These are phyloP conservation scores for Drosophila mulleri DNA, from an alignment of 2,888 invertebrate genomes.

Conservation along the genomic window DNA sequence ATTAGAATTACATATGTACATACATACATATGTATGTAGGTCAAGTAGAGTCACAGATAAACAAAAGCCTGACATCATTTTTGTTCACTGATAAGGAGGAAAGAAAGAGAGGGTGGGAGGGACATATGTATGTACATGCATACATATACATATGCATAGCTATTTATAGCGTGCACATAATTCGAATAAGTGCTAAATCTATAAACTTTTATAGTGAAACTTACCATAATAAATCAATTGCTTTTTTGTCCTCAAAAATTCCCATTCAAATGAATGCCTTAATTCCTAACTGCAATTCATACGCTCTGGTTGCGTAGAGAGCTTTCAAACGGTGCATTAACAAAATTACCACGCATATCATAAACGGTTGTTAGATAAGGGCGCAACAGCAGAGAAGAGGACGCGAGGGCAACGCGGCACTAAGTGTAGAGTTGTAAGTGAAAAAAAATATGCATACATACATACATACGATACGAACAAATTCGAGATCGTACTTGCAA, in stretches of 20 bases:
- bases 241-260: background rate
- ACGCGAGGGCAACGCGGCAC: background rate
- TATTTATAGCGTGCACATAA: background rate
- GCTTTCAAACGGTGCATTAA: slow-evolving; percentile 25
- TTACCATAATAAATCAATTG: slow-evolving; percentile 7
- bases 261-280: background rate
- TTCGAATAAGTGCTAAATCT: background rate
- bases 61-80: slow-evolving; percentile 1
- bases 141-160: background rate
- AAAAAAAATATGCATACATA: slow-evolving; percentile 27
- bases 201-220: background rate
- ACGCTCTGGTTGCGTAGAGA: background rate
- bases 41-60: slow-evolving; percentile 10
- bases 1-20: background rate
- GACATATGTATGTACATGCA: too few relatives aligned
- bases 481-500: slow-evolving; percentile 60
- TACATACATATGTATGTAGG: background rate
- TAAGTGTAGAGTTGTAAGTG: slow-evolving; percentile 61
- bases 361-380: slow-evolving; percentile 4
- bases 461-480: slow-evolving; percentile 41
- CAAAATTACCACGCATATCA: slow-evolving; percentile 10
- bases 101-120: background rate
- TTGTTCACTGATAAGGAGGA: background rate
- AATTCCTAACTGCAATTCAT: slow-evolving; percentile 5
- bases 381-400: too few relatives aligned